Evolutionary conservation across 2,888 invertebrate genomes (phyloP), one percentile per base, ranked within the genome.

Genomic region (Dolichomitus sp.): DNA sequence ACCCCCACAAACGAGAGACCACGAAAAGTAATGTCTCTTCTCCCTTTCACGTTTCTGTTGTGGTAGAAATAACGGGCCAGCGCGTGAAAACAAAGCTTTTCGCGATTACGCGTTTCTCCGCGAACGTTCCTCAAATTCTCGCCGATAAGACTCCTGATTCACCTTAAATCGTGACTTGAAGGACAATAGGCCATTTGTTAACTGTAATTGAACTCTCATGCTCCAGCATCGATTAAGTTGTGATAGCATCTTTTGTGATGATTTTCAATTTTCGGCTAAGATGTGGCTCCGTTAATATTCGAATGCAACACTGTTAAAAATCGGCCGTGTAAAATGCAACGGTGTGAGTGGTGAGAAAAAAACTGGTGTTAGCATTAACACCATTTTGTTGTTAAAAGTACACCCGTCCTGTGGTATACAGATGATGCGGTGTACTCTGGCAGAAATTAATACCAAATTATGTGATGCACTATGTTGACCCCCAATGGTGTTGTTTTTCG

Each of bases 1-100:
- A 68, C 72, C 48, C 73, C 57, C 65, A 61, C 75, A 76, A 80
- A 61, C 79, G 84, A 75, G 79, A 84, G 82, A 86, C 82, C 69
- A 80, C 73, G 83, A 81, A 85, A 86, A 81, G 78, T 86, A 87
- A 86, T 86, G 83, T 80, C 78, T 81, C 85, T 79, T 81, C 77
- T 77, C 52, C 72, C 68, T 57, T 69, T 33, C 30, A 37, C 59
- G 42, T 52, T 73, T 61, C 70, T 66, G 63, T 66, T 37, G 72
- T 11, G 72, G 45, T 27, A 14, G 72, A 73, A 73, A 33, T 59
- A 59, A 82, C 68, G 54, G 42, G 61, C 61, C 52, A 74, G 57
- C 65, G 27, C 65, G 79, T 50, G 74, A 27, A 76, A 80, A 82
- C 74, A 74, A 75, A 74, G 78, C 68, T 81, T 30, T 45, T 77